Conservation (phyloP, 2,797 vertebrate genomes). For the Phaenicophaeus curvirostris region DNA sequence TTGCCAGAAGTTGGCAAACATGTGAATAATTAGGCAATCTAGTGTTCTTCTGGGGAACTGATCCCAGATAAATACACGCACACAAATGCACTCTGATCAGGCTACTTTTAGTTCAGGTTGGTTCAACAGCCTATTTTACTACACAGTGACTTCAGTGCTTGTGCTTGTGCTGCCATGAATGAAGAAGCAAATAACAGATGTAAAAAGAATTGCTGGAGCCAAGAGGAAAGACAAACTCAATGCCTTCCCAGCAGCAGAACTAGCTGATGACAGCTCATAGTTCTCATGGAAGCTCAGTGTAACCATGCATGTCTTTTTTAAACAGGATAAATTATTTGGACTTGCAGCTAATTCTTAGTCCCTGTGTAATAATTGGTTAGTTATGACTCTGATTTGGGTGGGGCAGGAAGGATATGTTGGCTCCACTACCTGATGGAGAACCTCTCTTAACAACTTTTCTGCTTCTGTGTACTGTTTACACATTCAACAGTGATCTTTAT, state of each 20-base stretch:
- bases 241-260: not conserved
- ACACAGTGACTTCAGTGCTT: not conserved
- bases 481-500: not conserved
- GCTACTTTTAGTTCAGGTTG: not conserved
- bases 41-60: not conserved
- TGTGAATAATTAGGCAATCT: not conserved
- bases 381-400: not conserved
- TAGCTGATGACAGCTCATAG: not conserved
- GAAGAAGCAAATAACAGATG: not conserved
- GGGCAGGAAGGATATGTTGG: rapidly evolving
- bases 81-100: not conserved
- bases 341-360: not conserved
- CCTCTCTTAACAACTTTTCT: not conserved
- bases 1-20: not conserved
- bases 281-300: not conserved
- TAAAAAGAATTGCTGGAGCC: not conserved
- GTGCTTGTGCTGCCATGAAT: rapidly evolving
- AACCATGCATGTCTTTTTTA: not conserved
- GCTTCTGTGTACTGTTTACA: not conserved
- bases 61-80: not conserved
- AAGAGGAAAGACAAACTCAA: not conserved
- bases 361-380: not conserved
- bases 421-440: rapidly evolving
- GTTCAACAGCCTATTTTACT: not conserved
- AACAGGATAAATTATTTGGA: not conserved